Evolutionary conservation across 2,113 vertebrate genomes (phyloP), one percentile per base, ranked within the genome.

Genomic region (Sinocyclocheilus anshuiensis): DNA sequence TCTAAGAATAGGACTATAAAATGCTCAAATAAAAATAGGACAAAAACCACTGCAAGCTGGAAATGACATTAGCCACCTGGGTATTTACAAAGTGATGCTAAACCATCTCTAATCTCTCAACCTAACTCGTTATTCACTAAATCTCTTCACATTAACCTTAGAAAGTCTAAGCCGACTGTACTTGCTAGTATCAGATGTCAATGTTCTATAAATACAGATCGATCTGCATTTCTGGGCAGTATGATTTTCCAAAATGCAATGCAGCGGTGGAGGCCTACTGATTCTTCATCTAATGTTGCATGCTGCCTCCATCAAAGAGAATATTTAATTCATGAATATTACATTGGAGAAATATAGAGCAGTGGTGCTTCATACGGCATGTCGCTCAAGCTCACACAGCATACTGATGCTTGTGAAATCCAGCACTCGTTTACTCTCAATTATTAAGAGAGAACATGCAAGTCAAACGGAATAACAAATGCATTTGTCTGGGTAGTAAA

Each of bases 191-290:
- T 81, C 69, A 33, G 33, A 77, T 77, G 48, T 77, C 72, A 55
- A 2, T 77, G 72, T 67, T 50, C 86, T 87, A 83, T 83, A 87
- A 87, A 87, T 87, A 87, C 72, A 76, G 18, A 76, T 55, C 75
- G 29, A 61, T 87, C 74, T 0, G 57, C 72, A 57, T 77, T 87
- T 83, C 86, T 65, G 69, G 63, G 78, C 53, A 76, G 72, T 77
- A 63, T 63, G 22, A 55, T 53, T 42, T 55, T 33, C 9, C 39
- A 20, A 45, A 36, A 86, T 12, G 26, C n/a, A 63, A 36, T 5
- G 15, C 33, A 39, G 33, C 0, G 0, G 13, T 3, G 2, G 16
- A 11, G 11, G 13, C n/a, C 5, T 18, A 10, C 69, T 50, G 65
- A 24, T 81, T 53, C 22, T 42, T 48, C 36, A 74, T 8, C 33